Base-by-base conservation (phyloP, 2,113 vertebrate genomes). In the Empidonax traillii region DNA sequence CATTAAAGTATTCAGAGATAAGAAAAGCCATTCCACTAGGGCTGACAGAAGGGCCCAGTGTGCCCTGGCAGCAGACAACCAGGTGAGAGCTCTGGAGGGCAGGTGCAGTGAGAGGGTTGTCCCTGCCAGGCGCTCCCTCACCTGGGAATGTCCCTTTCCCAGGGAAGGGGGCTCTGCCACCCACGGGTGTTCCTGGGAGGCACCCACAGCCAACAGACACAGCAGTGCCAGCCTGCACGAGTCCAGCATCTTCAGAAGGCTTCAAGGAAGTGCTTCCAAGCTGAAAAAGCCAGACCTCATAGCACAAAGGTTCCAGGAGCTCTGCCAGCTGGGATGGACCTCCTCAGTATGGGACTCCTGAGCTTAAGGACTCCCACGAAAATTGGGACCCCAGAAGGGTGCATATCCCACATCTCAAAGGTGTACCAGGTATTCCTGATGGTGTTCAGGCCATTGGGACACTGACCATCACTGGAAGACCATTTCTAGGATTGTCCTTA, bases 21-120 rank as follows among this genome's bases (percentile, higher is more conserved):
- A 65, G 28, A 25, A 53, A 75, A 81, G 35, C 2, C 51, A 43
- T 77, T 52, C 43, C 11, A 18, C 31, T 24, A 84, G 30, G 43
- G 19, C 23, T 85, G 30, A 25, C 10, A 25, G 44, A 62, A 62
- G 13, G 30, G 53, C 25, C 25, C 6, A 4, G 21, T 21, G 46
- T 71, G 21, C 33, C 7, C 27, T 2, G 1, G 24, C 33, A 66
- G 43, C 1, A 52, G 52, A 55, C 0, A 2, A 23, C 20, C 35
- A 67, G 2, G 1, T 39, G 31, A 79, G 39, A 75, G 31, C 39
- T 22, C 10, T 7, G 33, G 25, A 59, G 31, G 39, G 15, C 11
- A 91, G 33, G 55, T 6, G 2, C 3, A 75, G n/a, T 28, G 59
- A 49, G 53, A 46, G 39, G 39, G 12, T 28, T 15, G 19, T 46